These are phyloP conservation scores for Aegithalos caudatus DNA, from an alignment of 2,113 vertebrate genomes.

Conservation along the genomic window DNA sequence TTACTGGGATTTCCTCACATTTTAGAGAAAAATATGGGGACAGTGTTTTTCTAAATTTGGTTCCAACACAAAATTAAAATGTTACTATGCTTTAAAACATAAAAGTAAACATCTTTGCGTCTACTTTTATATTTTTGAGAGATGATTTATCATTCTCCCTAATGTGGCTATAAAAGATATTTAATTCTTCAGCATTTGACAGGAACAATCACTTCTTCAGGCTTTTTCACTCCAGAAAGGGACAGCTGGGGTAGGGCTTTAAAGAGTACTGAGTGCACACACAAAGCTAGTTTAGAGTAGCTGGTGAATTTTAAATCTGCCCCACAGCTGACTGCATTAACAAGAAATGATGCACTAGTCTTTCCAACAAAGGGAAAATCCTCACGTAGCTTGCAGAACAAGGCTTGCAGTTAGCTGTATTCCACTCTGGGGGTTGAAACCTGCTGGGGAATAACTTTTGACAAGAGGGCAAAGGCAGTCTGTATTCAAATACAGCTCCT, in stretches of 20 bases:
- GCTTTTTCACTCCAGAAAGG: not conserved
- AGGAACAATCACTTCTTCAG: not conserved
- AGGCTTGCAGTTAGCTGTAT: not conserved
- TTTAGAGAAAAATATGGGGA: not conserved
- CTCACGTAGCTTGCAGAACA: accelerated
- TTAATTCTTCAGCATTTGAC: not conserved
- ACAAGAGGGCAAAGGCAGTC: not conserved
- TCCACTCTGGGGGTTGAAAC: not conserved
- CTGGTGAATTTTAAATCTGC: not conserved
- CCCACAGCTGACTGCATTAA: not conserved
- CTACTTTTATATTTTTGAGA: not conserved
- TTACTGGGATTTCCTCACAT: not conserved
- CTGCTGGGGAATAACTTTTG: not conserved
- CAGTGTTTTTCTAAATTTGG: not conserved
- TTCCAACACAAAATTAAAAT: not conserved
- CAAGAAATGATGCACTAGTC: not conserved
- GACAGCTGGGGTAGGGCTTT: not conserved
- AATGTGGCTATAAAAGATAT: not conserved
- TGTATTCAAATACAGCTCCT: not conserved
- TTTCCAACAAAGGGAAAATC: not conserved
- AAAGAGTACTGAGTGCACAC: not conserved
- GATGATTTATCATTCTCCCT: not conserved
- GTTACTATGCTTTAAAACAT: not conserved
- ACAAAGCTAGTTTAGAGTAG: not conserved
- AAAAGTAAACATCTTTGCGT: not conserved